Conservation (phyloP, 2,113 vertebrate species). For the Caracal caracal region DNA sequence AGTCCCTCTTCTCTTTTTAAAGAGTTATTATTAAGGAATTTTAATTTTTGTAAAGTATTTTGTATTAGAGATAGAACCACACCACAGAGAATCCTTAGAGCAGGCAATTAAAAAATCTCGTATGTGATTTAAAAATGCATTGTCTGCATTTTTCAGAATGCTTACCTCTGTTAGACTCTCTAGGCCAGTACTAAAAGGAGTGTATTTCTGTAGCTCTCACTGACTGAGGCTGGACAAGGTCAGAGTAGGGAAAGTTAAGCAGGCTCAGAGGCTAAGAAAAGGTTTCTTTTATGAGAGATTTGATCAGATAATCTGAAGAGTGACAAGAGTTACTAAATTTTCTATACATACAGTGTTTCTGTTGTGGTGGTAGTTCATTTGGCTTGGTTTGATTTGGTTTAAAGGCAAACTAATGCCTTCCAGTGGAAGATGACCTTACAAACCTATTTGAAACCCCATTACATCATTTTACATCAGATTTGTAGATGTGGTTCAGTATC, state of each 20-base stretch:
- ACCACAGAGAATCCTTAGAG: background rate
- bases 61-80: background rate
- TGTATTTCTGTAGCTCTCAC: background rate
- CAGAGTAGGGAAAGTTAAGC: background rate
- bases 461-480: background rate
- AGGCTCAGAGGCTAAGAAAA: background rate
- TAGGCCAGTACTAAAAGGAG: background rate
- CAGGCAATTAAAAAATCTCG: background rate
- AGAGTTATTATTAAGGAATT: background rate
- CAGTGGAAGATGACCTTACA: background rate
- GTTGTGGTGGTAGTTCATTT: background rate
- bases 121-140: slow-evolving; percentile 20
- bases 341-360: background rate
- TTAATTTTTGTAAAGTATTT: slow-evolving; percentile 21
- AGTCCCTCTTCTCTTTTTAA: background rate
- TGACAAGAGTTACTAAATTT: background rate
- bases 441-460: background rate
- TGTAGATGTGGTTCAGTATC: background rate
- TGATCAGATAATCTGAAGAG: background rate
- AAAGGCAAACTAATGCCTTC: background rate
- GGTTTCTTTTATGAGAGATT: background rate
- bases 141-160: background rate
- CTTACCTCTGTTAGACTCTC: background rate
- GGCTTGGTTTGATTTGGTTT: background rate
- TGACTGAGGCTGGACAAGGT: background rate